These are phyloP conservation scores for Stegostoma tigrinum DNA, from an alignment of 2,113 vertebrate species.

Conservation along the genomic window DNA sequence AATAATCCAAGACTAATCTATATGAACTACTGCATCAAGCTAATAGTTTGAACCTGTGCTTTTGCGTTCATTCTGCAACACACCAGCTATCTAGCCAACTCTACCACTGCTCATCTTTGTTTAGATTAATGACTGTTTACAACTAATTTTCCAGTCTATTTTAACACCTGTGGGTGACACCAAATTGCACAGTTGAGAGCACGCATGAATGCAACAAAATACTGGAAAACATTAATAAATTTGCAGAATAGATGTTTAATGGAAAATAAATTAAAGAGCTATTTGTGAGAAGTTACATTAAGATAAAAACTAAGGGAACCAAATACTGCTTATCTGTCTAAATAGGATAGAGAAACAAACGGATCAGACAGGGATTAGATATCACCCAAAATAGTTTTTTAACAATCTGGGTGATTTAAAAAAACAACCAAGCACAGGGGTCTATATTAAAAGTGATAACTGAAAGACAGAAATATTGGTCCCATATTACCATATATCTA, in stretches of 20 bases:
- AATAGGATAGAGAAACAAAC: not conserved
- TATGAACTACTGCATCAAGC: too few species aligned
- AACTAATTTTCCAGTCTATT: not conserved
- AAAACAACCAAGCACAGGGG: not conserved
- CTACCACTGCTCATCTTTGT: not conserved
- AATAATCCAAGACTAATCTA: too few species aligned
- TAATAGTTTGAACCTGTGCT: too few species aligned
- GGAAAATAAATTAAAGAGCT: not conserved
- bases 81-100: too few species aligned
- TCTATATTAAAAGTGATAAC: not conserved
- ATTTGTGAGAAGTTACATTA: not conserved
- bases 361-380: not conserved
- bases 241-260: not conserved
- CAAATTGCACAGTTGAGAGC: not conserved
- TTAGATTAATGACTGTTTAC: not conserved
- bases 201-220: not conserved
- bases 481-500: not conserved
- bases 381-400: not conserved
- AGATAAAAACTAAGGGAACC: not conserved
- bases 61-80: not conserved
- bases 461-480: not conserved
- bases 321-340: not conserved
- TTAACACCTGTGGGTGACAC: not conserved
- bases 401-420: not conserved
- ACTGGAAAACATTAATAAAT: not conserved